phyloP scores from a whole-genome alignment of 2,797 vertebrate genomes.

The Atherinosoma microstoma region DNA sequence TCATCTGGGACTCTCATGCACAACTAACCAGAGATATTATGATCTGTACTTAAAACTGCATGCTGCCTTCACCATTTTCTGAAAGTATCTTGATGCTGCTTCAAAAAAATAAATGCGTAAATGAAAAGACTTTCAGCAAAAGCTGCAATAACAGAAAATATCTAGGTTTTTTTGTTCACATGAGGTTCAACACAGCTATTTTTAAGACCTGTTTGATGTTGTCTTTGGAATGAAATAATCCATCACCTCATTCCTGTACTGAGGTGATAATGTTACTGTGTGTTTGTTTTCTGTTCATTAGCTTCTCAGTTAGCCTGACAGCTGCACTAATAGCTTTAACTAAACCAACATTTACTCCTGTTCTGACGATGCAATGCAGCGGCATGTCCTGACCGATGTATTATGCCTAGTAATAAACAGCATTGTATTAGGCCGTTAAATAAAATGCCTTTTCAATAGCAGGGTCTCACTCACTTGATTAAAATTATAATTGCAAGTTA shows the following conservation, averaged over 20 bases:
- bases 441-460: background rate
- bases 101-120: too few relatives aligned
- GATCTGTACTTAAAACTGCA: too few relatives aligned
- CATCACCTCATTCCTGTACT: background rate
- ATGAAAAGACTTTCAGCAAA: too few relatives aligned
- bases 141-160: too few relatives aligned
- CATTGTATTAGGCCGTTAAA: background rate
- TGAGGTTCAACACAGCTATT: background rate
- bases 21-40: too few relatives aligned
- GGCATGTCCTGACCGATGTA: background rate
- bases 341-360: too few relatives aligned
- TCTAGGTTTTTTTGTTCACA: background rate
- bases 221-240: background rate
- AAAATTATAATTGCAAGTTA: conserved; percentile 29
- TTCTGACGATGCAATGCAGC: background rate
- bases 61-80: too few relatives aligned
- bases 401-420: background rate
- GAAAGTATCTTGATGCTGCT: too few relatives aligned
- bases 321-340: background rate
- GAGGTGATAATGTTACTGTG: too few relatives aligned
- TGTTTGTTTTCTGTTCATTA: too few relatives aligned
- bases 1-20: too few relatives aligned
- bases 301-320: background rate
- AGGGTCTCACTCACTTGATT: conserved; percentile 16
- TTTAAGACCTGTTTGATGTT: background rate